Percentiles rank a stretch among this genome's conserved stretches.
Evolutionary conservation across 1,140 invertebrate species (phyloP).

Genomic region (Phenacoccus solenopsis): DNA sequence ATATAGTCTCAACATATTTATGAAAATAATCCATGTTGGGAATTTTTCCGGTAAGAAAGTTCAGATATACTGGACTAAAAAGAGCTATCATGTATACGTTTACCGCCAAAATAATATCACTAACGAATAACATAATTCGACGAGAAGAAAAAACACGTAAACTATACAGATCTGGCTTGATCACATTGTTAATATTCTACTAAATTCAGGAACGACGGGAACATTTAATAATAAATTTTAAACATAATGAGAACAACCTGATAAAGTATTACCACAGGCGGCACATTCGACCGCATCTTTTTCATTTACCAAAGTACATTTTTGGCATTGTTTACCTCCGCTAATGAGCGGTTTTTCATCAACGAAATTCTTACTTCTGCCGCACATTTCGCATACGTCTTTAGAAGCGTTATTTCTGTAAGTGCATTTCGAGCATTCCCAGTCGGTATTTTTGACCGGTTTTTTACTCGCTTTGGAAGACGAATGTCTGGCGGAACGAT

Average conservation of each 20-base stretch:
- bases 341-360: constrained; percentile 52
- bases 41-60: too few species aligned
- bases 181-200: not conserved
- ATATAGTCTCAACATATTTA: too few species aligned
- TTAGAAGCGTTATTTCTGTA: constrained; percentile 44
- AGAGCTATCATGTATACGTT: too few species aligned
- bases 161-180: not conserved
- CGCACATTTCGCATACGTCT: constrained; percentile 64
- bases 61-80: too few species aligned
- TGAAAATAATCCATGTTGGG: too few species aligned
- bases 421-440: constrained; percentile 59
- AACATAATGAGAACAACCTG: constrained; percentile 66
- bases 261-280: constrained; percentile 51
- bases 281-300: constrained; percentile 49
- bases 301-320: constrained; percentile 67
- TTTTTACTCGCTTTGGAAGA: not conserved
- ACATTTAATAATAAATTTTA: constrained; percentile 28
- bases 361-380: constrained; percentile 45
- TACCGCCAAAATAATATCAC: too few species aligned
- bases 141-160: not conserved
- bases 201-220: not conserved
- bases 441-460: constrained; percentile 28
- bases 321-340: constrained; percentile 58
- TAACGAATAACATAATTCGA: not conserved
- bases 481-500: not conserved